Evolutionary conservation across 2,113 vertebrate genomes (phyloP), one percentile per base, ranked within the genome.

Genomic region (Gadus chalcogrammus): DNA sequence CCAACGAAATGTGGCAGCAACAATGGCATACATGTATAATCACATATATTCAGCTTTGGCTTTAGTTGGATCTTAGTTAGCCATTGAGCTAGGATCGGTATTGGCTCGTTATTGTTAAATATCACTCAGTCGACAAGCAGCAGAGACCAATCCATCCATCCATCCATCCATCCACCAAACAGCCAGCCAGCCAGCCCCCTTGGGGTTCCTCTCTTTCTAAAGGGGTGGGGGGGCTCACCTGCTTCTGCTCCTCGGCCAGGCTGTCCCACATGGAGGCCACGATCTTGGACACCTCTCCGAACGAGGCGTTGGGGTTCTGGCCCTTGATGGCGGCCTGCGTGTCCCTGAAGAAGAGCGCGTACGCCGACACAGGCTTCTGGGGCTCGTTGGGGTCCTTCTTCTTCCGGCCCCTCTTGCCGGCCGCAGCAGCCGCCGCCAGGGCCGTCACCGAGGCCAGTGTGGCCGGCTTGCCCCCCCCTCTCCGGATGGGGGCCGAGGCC

Each of bases 261-360:
- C 95, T 96, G 86, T 97, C 95, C 95, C 95, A 97, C 95, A 97
- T 97, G 63, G 95, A 96, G 18, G 95, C 95, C 38, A 96, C 95
- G 15, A 97, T 97, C 84, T 95, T 97, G 56, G 95, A 96, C 64
- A 97, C 95, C 76, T 97, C 95, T 3, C 95, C 95, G 67, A 97
- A 96, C 22, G 95, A 95, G 48, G 95, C 95, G 56, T 93, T 96
- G 69, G 95, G 95, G 81, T 97, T 97, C 86, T 97, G 95, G 42
- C 95, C 95, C 77, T 97, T 96, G 75, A 97, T 97, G 68, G 95
- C 95, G 0, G 95, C 94, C 83, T 96, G 95, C 0, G 95, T 97
- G 87, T 97, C 95, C 67, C 94, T 91, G 82, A 97, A 97, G 87
- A 97, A 97, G 58, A 97, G 86, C 0, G 95, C 95, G 15, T 97